phyloP scores from a whole-genome alignment of 2,797 vertebrate species.

The Echiichthys vipera region DNA sequence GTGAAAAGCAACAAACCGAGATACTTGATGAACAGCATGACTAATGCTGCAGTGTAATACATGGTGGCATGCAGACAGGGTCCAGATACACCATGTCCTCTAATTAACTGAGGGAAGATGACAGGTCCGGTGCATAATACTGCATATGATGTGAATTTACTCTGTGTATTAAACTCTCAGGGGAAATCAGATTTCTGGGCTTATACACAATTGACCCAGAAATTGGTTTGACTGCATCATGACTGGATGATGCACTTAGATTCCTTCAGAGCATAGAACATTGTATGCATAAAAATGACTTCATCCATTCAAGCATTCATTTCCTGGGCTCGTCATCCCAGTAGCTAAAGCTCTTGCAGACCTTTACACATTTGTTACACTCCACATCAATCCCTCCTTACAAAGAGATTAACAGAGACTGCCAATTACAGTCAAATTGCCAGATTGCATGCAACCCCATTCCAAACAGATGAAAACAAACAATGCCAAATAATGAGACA shows the following conservation, averaged over 20 bases:
- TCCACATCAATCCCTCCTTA: slow-evolving; percentile 17
- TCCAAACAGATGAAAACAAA: slow-evolving; percentile 38
- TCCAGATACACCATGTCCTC: slow-evolving; percentile 62
- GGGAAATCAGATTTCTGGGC: slow-evolving; percentile 53
- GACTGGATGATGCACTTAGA: slow-evolving; percentile 57
- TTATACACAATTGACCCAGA: slow-evolving; percentile 64
- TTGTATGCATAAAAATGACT: slow-evolving; percentile 51
- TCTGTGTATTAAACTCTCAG: slow-evolving; percentile 47
- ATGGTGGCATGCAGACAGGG: slow-evolving; percentile 59
- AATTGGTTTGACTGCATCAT: slow-evolving; percentile 52
- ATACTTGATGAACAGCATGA: slow-evolving; percentile 61
- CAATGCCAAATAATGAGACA: slow-evolving; percentile 28
- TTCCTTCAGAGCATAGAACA: slow-evolving; percentile 43
- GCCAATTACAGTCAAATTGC: slow-evolving; percentile 38
- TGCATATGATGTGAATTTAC: slow-evolving; percentile 53
- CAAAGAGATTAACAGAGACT: background rate
- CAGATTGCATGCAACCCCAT: slow-evolving; percentile 13
- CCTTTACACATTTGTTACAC: slow-evolving; percentile 27
- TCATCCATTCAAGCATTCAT: slow-evolving; percentile 37
- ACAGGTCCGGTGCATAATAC: slow-evolving; percentile 68
- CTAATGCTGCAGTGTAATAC: slow-evolving; percentile 61
- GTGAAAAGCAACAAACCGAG: slow-evolving; percentile 61
- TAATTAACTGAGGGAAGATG: slow-evolving; percentile 70
- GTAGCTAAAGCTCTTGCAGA: slow-evolving; percentile 34
- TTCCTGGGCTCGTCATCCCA: slow-evolving; percentile 54